Percentiles rank a stretch among this genome's conserved stretches.
Conservation (phyloP, 2,113 vertebrate species). For the Casuarius casuarius region DNA sequence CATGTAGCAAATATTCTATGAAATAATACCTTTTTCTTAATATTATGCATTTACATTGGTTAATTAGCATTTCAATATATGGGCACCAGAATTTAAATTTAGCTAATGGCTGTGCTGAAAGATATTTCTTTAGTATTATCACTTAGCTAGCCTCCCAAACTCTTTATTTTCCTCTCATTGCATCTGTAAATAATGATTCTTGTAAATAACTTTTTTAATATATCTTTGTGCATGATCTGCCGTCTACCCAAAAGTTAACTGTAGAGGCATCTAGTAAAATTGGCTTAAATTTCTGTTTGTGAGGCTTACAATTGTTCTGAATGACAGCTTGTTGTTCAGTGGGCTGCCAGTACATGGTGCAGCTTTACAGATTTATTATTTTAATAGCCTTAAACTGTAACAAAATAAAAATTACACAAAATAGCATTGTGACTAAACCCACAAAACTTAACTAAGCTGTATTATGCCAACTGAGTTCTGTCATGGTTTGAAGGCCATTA, state of each 20-base stretch:
- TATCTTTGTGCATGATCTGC: not conserved
- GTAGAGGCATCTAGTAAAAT: not conserved
- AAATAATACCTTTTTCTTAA: not conserved
- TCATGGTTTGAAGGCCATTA: not conserved
- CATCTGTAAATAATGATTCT: not conserved
- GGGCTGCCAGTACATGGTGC: not conserved
- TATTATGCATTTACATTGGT: not conserved
- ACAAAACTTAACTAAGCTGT: not conserved
- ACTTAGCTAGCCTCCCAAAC: not conserved
- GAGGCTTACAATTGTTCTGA: not conserved
- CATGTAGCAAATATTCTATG: not conserved
- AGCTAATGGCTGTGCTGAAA: not conserved
- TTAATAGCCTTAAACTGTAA: not conserved
- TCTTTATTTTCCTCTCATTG: not conserved
- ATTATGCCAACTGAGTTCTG: not conserved
- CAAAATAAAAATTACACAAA: not conserved
- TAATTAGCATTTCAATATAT: not conserved
- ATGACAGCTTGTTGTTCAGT: rapidly evolving
- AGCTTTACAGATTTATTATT: not conserved
- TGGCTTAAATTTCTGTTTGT: not conserved
- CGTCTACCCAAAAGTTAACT: not conserved
- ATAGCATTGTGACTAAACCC: not conserved
- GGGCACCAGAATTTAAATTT: not conserved
- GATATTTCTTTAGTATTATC: not conserved
- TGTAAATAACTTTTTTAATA: not conserved